A percentile compares a stretch with the other conserved stretches of the same genome.
phyloP scores from a whole-genome alignment of 2,888 invertebrate genomes.

The Drosophila lacicola region DNA sequence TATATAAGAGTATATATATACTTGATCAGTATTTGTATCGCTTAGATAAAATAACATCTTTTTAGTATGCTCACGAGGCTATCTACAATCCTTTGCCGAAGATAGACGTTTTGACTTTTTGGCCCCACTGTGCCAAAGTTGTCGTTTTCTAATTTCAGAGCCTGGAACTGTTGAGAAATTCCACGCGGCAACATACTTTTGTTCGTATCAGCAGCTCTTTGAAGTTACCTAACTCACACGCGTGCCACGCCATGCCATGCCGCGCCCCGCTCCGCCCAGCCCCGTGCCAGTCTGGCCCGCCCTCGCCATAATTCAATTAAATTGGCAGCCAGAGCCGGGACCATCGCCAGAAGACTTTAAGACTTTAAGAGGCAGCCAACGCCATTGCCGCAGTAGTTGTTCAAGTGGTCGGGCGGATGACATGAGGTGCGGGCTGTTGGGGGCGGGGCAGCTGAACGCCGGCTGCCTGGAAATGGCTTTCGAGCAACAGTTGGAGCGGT shows the following conservation, averaged over 20 bases:
- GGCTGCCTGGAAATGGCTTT: slow-evolving; percentile 15
- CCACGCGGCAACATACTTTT: slow-evolving; percentile 66
- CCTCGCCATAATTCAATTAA: slow-evolving; percentile 71
- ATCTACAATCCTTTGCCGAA: no score
- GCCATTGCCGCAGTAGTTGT: slow-evolving; percentile 28
- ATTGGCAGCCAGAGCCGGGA: slow-evolving; percentile 51
- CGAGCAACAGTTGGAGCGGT: slow-evolving; percentile 42
- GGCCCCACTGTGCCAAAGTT: slow-evolving; percentile 31
- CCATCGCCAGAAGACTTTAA: slow-evolving; percentile 42
- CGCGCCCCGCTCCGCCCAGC: neutral
- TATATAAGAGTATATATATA: no score
- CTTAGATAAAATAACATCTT: no score
- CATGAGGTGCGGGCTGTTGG: neutral
- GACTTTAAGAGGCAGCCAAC: slow-evolving; percentile 34
- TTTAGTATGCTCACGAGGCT: no score
- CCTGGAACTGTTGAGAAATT: slow-evolving; percentile 53
- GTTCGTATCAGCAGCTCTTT: slow-evolving; percentile 71
- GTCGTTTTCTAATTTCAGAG: slow-evolving; percentile 50
- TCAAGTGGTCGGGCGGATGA: neutral
- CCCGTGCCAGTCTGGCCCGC: neutral
- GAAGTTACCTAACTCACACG: slow-evolving; percentile 47
- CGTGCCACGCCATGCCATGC: neutral
- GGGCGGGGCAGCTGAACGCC: neutral
- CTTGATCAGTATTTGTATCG: no score
- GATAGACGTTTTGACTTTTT: neutral